Evolutionary conservation across 2,113 vertebrate genomes (phyloP).

Genomic region (Natator depressus): DNA sequence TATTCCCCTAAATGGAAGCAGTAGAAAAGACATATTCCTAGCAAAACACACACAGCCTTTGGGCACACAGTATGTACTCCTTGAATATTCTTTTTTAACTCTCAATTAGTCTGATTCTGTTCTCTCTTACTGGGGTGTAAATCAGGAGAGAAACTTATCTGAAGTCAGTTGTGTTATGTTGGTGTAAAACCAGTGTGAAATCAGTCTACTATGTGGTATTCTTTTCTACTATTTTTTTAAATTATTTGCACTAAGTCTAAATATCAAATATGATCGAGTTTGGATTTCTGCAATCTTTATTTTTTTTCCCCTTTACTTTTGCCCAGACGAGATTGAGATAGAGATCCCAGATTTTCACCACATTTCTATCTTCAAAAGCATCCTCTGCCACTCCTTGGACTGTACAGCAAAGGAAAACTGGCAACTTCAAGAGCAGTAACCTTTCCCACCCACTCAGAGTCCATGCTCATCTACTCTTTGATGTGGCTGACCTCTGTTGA

Average conservation of each 20-base stretch:
- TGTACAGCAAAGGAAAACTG: neutral
- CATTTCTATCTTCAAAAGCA: slow-evolving; percentile 31
- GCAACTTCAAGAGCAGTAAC: slow-evolving; percentile 40
- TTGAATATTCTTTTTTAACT: neutral
- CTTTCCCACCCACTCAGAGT: slow-evolving; percentile 1
- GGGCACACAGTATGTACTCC: neutral
- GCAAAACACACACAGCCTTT: neutral
- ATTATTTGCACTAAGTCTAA: neutral
- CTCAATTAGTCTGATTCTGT: neutral
- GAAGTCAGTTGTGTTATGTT: neutral
- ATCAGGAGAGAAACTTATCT: neutral
- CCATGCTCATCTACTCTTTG: slow-evolving; percentile 35
- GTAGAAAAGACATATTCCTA: neutral
- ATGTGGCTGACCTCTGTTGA: slow-evolving; percentile 62
- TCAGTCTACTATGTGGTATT: neutral
- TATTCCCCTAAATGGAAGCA: neutral
- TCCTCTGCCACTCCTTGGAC: neutral
- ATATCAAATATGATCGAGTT: neutral
- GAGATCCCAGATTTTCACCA: slow-evolving; percentile 34
- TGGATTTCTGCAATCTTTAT: neutral
- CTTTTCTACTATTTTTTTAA: neutral
- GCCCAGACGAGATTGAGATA: neutral
- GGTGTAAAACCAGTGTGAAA: neutral
- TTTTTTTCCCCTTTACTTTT: neutral
- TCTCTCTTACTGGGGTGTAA: neutral